Evolutionary conservation across 2,888 invertebrate species (phyloP).

Genomic region (Coleophora deauratella): DNA sequence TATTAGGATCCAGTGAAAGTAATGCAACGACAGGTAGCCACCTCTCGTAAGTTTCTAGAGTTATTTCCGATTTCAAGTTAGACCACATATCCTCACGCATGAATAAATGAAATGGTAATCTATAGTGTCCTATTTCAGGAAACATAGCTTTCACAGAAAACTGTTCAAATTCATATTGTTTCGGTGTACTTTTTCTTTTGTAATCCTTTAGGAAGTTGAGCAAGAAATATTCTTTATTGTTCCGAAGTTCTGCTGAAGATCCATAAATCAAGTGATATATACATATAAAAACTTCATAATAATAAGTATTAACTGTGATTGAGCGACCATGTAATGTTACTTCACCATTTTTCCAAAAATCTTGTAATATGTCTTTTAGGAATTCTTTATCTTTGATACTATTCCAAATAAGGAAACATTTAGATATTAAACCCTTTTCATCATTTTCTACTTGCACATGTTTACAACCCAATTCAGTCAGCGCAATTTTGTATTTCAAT

Average conservation of each 20-base stretch:
- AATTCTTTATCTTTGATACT: constrained; percentile 56
- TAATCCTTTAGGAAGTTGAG: constrained; percentile 61
- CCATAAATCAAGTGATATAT: constrained; percentile 54
- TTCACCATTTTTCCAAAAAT: constrained; percentile 68
- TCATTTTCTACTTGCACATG: constrained; percentile 42
- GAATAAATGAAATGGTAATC: constrained; percentile 65
- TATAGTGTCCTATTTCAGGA: constrained; percentile 64
- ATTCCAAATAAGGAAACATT: constrained; percentile 53
- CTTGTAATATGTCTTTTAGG: constrained; percentile 49
- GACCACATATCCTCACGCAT: constrained; percentile 68
- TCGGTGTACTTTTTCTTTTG: constrained; percentile 52
- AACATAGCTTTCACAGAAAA: constrained; percentile 67
- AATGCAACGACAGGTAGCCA: constrained; percentile 61
- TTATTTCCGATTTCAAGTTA: constrained; percentile 67
- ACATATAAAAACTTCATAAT: constrained; percentile 61
- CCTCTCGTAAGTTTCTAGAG: constrained; percentile 61
- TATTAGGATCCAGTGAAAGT: constrained; percentile 51
- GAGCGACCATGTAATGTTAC: constrained; percentile 55
- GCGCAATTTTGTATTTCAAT: constrained; percentile 46
- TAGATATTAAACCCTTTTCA: constrained; percentile 34
- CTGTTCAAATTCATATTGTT: constrained; percentile 64
- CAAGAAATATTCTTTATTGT: constrained; percentile 55
- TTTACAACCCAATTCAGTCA: constrained; percentile 42
- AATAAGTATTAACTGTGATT: constrained; percentile 62
- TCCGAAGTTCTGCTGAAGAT: constrained; percentile 33